Evolutionary conservation across 1,140 invertebrate genomes (phyloP).

Genomic region (Arion vulgaris): DNA sequence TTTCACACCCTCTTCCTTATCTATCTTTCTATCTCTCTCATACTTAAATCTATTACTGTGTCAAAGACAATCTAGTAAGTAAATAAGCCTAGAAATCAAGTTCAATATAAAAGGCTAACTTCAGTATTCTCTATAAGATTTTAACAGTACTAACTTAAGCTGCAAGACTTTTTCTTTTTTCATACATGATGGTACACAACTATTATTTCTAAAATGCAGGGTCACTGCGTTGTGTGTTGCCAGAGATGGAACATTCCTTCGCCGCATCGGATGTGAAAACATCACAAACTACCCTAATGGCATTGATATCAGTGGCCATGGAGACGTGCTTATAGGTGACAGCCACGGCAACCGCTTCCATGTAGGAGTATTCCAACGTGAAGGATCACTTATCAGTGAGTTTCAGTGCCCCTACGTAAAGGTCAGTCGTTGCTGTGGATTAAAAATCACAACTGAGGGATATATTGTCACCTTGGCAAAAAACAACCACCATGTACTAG

Average conservation of each 20-base stretch:
- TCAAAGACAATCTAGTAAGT: too few relatives aligned
- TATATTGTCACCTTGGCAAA: slow-evolving; percentile 97
- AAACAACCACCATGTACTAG: slow-evolving; percentile 97
- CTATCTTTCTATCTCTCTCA: too few relatives aligned
- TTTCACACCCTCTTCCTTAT: too few relatives aligned
- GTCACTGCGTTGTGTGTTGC: slow-evolving; percentile 96
- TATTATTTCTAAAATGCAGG: slow-evolving; percentile 67
- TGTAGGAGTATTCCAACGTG: slow-evolving; percentile 90
- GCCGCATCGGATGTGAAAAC: slow-evolving; percentile 94
- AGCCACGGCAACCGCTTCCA: slow-evolving; percentile 98
- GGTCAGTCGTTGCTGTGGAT: slow-evolving; percentile 95
- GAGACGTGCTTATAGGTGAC: slow-evolving; percentile 95
- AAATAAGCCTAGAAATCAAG: too few relatives aligned
- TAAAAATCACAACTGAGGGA: slow-evolving; percentile 96
- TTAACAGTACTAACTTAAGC: too few relatives aligned
- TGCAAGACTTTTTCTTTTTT: too few relatives aligned
- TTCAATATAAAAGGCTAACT: too few relatives aligned
- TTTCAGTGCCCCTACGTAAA: slow-evolving; percentile 98
- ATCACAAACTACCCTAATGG: slow-evolving; percentile 98
- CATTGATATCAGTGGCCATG: slow-evolving; percentile 96
- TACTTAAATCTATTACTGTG: too few relatives aligned
- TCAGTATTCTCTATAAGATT: too few relatives aligned
- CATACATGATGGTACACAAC: too few relatives aligned
- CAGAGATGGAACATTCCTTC: slow-evolving; percentile 90
- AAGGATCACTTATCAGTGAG: slow-evolving; percentile 89